Evolutionary conservation across 2,888 invertebrate species (phyloP).

Genomic region (Mythimna impura): DNA sequence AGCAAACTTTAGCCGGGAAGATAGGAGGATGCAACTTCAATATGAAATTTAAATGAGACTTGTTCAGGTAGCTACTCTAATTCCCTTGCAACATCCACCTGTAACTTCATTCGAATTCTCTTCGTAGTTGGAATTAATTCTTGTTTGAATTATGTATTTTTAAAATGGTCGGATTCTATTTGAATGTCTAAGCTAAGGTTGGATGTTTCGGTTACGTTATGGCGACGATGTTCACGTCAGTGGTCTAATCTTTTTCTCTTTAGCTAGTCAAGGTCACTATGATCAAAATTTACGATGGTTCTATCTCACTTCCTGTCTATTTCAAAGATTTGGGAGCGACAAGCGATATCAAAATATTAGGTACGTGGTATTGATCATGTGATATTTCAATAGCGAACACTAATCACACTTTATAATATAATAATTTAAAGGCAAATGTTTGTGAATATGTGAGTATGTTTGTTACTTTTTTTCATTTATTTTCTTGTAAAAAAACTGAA

Average conservation of each 20-base stretch:
- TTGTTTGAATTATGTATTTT: conserved; percentile 77
- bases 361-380: too few species aligned
- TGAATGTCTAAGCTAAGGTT: conserved; percentile 46
- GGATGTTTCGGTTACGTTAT: conserved; percentile 19
- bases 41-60: conserved; percentile 81
- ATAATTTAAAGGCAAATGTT: too few species aligned
- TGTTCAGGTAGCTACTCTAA: conserved; percentile 72
- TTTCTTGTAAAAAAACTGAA: too few species aligned
- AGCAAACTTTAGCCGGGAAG: conserved; percentile 66
- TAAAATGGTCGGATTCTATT: conserved; percentile 69
- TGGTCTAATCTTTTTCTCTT: not conserved
- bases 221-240: conserved; percentile 7
- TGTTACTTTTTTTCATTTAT: too few species aligned
- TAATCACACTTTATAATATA: too few species aligned
- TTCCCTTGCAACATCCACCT: conserved; percentile 74
- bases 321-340: too few species aligned
- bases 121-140: conserved; percentile 74
- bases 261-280: not conserved
- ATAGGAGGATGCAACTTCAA: conserved; percentile 77
- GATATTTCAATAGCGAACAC: too few species aligned
- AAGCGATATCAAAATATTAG: too few species aligned
- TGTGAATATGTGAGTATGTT: too few species aligned
- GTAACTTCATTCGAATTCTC: conserved; percentile 74
- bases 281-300: too few species aligned
- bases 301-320: too few species aligned